A percentile compares a stretch with the other conserved stretches of the same genome.
Evolutionary conservation across 1,140 invertebrate genomes (phyloP).

Genomic region (Diabrotica undecimpunctata): DNA sequence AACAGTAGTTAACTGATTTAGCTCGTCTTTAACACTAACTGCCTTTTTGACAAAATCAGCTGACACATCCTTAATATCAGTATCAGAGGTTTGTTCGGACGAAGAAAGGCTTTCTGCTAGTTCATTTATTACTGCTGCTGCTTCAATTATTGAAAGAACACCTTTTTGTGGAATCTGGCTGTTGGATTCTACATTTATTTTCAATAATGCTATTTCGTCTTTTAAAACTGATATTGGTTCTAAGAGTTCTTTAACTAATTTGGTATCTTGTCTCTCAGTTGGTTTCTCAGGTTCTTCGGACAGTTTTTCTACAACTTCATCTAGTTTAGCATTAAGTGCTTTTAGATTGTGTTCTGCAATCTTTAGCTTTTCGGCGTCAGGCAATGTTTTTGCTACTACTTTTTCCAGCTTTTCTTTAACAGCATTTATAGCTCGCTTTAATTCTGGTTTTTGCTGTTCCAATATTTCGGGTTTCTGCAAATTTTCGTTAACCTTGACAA

Average conservation of each 20-base stretch:
- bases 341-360: conserved; percentile 5
- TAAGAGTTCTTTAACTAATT: conserved; percentile 4
- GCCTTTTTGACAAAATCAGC: no score
- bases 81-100: not conserved
- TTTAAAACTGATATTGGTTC: conserved; percentile 7
- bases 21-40: not conserved
- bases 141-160: conserved; percentile 18
- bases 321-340: conserved; percentile 5
- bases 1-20: conserved; percentile 21
- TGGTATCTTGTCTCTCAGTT: conserved; percentile 1
- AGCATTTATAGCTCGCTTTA: conserved; percentile 10
- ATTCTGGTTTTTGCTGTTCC: conserved; percentile 12
- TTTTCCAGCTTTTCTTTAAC: conserved; percentile 16
- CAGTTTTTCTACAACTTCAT: not conserved
- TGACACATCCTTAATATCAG: not conserved
- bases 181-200: no score
- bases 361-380: conserved; percentile 1
- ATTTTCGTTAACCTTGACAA: conserved; percentile 17
- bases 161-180: conserved; percentile 27
- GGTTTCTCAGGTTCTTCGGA: not conserved
- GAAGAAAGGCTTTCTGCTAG: conserved; percentile 6
- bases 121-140: conserved; percentile 13
- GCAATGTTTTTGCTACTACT: not conserved
- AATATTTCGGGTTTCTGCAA: conserved; percentile 20
- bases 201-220: conserved; percentile 20